Evolutionary conservation across 1,140 invertebrate genomes (phyloP).

Genomic region (Triops cancriformis): DNA sequence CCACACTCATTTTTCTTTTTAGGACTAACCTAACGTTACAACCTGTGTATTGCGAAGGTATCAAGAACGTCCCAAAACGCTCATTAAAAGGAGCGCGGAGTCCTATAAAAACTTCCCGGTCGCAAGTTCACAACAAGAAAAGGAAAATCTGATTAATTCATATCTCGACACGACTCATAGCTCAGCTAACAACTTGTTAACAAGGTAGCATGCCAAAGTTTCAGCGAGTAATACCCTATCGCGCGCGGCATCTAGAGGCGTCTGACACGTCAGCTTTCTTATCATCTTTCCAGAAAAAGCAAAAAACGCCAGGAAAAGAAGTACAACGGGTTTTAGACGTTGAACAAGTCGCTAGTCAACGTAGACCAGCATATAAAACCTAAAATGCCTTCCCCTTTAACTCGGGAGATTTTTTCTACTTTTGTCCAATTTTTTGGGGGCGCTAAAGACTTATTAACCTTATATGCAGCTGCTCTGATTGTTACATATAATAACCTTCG

Average conservation of each 20-base stretch:
- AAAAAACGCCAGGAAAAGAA: neutral
- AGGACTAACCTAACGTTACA: too few species aligned
- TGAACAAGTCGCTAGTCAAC: too few species aligned
- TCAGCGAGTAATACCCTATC: neutral
- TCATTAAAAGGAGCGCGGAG: too few species aligned
- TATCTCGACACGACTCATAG: neutral
- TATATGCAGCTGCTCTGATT: neutral
- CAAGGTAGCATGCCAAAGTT: neutral
- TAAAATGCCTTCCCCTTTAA: neutral
- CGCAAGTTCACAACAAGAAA: neutral
- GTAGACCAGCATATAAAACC: too few species aligned
- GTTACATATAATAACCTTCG: neutral
- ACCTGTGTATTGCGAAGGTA: too few species aligned
- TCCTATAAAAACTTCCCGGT: too few species aligned
- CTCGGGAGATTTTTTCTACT: neutral
- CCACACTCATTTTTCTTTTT: too few species aligned
- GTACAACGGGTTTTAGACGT: neutral
- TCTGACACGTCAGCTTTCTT: neutral
- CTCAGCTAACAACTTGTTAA: neutral
- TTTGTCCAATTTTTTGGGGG: neutral
- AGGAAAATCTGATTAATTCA: neutral
- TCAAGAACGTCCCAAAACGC: too few species aligned
- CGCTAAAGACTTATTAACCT: neutral
- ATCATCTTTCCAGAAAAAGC: neutral
- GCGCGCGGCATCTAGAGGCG: neutral